Conservation (phyloP, 2,888 invertebrate genomes). For the Ptilodon capucinus region DNA sequence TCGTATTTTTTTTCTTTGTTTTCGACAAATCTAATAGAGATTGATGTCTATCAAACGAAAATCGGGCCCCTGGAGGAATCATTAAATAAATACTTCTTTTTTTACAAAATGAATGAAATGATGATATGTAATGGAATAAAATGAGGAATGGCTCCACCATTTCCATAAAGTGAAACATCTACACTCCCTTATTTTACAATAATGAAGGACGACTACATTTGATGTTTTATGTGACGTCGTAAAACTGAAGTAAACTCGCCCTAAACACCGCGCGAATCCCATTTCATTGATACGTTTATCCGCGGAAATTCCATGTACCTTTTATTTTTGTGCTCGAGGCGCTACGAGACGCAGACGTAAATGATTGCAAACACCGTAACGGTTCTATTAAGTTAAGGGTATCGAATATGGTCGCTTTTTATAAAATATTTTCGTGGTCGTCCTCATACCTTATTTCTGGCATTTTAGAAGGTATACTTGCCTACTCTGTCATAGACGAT, state of each 20-base stretch:
- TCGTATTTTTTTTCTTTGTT: too few species aligned
- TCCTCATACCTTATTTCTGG: background rate
- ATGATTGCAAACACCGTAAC: conserved; percentile 10
- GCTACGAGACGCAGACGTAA: background rate
- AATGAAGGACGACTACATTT: background rate
- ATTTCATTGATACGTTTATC: conserved; percentile 13
- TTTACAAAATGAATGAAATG: too few species aligned
- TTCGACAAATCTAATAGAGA: too few species aligned
- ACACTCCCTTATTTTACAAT: background rate
- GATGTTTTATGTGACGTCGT: background rate
- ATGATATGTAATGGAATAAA: too few species aligned
- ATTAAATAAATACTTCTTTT: too few species aligned
- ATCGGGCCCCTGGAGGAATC: too few species aligned
- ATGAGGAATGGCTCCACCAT: too few species aligned
- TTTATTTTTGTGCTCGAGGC: conserved; percentile 3
- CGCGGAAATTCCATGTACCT: conserved; percentile 10
- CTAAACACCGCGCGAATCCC: conserved; percentile 10
- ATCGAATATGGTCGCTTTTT: background rate
- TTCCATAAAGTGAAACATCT: too few species aligned
- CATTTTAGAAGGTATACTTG: too few species aligned
- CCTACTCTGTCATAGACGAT: too few species aligned
- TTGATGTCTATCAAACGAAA: too few species aligned
- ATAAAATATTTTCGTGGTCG: background rate
- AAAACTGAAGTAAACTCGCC: conserved; percentile 3
- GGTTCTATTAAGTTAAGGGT: conserved; percentile 10